Percentiles rank a stretch among this genome's conserved stretches.
Conservation (phyloP, 2,797 vertebrate species). For the Botia almorhae region DNA sequence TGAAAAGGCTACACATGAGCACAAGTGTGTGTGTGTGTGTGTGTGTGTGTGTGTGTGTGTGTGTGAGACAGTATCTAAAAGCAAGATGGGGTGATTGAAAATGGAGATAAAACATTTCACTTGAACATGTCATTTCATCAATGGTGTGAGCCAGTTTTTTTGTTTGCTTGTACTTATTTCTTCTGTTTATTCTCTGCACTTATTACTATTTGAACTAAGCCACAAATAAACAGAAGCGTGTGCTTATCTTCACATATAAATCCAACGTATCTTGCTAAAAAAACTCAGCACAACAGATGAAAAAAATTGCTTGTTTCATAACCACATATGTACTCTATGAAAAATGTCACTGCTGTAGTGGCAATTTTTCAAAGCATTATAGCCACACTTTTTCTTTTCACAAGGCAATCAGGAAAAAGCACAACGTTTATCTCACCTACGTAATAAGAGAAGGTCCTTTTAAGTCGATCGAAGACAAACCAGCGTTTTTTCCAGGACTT, state of each 20-base stretch:
- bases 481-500: slow-evolving; percentile 99
- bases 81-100: slow-evolving; percentile 34
- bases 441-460: slow-evolving; percentile 94
- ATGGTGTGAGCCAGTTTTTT: not conserved
- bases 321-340: not conserved
- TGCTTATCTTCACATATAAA: not conserved
- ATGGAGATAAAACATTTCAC: slow-evolving; percentile 23
- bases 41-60: slow-evolving; percentile 56
- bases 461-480: slow-evolving; percentile 98
- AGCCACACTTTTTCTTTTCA: not conserved
- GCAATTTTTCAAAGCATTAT: not conserved
- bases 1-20: slow-evolving; percentile 80
- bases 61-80: slow-evolving; percentile 61
- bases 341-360: not conserved
- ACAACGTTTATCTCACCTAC: slow-evolving; percentile 79
- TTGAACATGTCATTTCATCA: slow-evolving; percentile 14
- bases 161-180: not conserved
- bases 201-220: not conserved
- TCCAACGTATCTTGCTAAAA: not conserved
- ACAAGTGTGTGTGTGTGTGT: slow-evolving; percentile 52
- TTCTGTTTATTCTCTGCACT: not conserved
- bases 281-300: not conserved
- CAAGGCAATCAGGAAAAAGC: not conserved
- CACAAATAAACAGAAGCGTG: not conserved
- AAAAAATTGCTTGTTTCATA: not conserved